A percentile compares a stretch with the other conserved stretches of the same genome.
These are phyloP conservation scores for Graphium colonna DNA, from an alignment of 2,888 invertebrate genomes.

Conservation along the genomic window DNA sequence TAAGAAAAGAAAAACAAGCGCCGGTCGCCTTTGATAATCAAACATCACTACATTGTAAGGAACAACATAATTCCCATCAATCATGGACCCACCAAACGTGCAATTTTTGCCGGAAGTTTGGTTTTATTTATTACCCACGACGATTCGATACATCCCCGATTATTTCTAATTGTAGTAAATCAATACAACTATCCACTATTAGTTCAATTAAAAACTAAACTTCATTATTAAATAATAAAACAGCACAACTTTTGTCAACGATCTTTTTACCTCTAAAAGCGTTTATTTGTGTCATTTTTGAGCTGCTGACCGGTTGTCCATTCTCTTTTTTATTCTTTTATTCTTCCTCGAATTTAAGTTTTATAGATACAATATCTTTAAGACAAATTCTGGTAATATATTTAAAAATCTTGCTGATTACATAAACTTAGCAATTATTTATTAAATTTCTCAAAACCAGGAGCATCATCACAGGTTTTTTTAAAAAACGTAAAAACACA, in stretches of 20 bases:
- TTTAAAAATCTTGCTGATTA: too few species aligned
- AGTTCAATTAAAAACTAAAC: neutral
- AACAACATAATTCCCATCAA: neutral
- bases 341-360: too few species aligned
- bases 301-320: too few species aligned
- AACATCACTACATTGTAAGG: constrained; percentile 15
- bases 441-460: too few species aligned
- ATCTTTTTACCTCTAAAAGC: neutral
- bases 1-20: neutral
- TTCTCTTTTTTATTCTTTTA: too few species aligned
- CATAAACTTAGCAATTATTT: too few species aligned
- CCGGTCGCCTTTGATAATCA: constrained; percentile 6
- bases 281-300: too few species aligned
- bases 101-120: constrained; percentile 9
- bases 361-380: too few species aligned
- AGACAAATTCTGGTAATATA: too few species aligned
- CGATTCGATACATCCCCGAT: neutral
- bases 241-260: too few species aligned
- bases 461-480: too few species aligned
- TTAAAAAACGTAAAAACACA: too few species aligned
- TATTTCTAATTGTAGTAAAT: constrained; percentile 3
- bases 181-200: constrained; percentile 7
- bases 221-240: neutral
- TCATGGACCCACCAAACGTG: constrained; percentile 4
- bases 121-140: constrained; percentile 11